Base-by-base conservation (phyloP, 2,888 invertebrate genomes). In the Trichogramma evanescens region DNA sequence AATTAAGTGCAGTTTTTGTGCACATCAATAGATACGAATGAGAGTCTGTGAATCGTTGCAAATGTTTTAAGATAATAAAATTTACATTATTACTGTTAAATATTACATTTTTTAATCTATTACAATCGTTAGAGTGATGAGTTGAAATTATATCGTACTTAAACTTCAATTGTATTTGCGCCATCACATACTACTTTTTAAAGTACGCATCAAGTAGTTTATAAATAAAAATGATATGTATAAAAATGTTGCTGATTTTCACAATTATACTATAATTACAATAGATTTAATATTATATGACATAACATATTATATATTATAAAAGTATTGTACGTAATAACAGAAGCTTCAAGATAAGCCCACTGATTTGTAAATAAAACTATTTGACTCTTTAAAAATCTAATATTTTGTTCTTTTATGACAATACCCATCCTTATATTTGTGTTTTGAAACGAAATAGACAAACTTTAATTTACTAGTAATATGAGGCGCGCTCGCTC, bases 311-410 rank as follows among this genome's bases (percentile, higher is more conserved):
- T 66, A 69, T 68, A 63, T 64, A 53, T 59, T 48, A 56, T 56
- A 51, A 59, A 66, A 63, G 66, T 63, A 74, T 73, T 74, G 71
- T 74, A 72, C 68, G 57, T 26, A 26, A 26, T 26, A 45, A 45
- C 69, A 71, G 69, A 67, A 71, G 70, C 71, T 74, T 75, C 73
- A 74, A 71, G 72, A 74, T 70, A 72, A 74, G 71, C 72, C 74
- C 75, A 74, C 74, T 76, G 75, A 72, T 76, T 77, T 77, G 77
- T 76, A 77, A 77, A 77, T 77, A 77, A 75, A 74, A 77, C 72
- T 74, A 76, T 76, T 76, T 76, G 75, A 76, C 72, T 76, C 77
- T 77, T 76, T 77, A 71, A 76, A 64, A 26, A 26, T 26, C 26
- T 26, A 26, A 26, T 26, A 26, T 26, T 26, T 26, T 26, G 26